Base-by-base conservation (phyloP, 2,113 vertebrate species). In the Clarias magur region DNA sequence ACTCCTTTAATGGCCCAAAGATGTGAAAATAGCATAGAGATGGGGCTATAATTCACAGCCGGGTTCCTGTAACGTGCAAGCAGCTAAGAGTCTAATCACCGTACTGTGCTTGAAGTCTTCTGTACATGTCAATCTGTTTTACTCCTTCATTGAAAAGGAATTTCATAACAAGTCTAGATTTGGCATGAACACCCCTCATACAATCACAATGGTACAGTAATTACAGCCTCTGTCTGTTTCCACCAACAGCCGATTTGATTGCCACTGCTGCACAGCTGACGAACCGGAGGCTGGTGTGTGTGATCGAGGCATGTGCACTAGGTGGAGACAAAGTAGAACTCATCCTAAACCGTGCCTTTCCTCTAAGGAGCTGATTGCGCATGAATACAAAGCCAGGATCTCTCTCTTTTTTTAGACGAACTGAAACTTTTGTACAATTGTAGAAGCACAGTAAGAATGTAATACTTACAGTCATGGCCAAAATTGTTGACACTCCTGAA, bases 251-350 rank as follows among this genome's bases (percentile, higher is more conserved):
- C 83, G 95, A 96, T 91, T 91, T 95, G 85, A 91, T 96, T 19
- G 80, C 63, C 82, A 93, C 80, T 78, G 94, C 92, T 0, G 19
- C 87, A 6, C 93, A 92, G 89, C 86, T 96, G 89, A 83, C 92
- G 90, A 94, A 94, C 91, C 93, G 91, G 91, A 94, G 93, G 90
- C 88, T 96, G 75, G 86, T 94, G 81, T 96, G 95, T 68, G 89
- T 95, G 5, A 76, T 96, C 80, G 95, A 96, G 88, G 92, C 90
- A 12, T 96, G 95, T 91, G 92, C 92, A 23, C 89, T 95, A 89
- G 94, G 95, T 34, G 91, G 92, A 85, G 89, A 90, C 73, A 87
- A 56, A 12, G 80, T 89, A 1, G 95, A 96, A 15, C 42, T 95
- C 0, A 34, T 95, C 2, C 89, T 96, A 75, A 94, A 82, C 67